Evolutionary conservation across 1,140 invertebrate genomes (phyloP).

Genomic region (Galleria mellonella): DNA sequence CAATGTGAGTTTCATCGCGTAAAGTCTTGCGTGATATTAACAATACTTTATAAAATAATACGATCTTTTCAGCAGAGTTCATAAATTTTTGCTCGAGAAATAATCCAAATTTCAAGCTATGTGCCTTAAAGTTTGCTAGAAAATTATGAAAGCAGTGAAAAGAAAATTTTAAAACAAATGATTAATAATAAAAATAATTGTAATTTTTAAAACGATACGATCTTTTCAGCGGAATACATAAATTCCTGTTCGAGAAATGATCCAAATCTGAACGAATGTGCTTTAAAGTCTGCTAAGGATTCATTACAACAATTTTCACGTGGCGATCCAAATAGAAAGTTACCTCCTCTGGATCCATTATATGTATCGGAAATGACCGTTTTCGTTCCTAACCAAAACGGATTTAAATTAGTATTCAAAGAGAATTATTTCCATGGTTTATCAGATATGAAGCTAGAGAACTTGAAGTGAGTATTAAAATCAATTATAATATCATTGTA

Average conservation of each 20-base stretch:
- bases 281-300: constrained; percentile 28
- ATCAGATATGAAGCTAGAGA: constrained; percentile 18
- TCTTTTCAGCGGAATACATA: constrained; percentile 37
- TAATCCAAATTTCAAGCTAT: no score
- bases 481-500: not conserved
- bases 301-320: constrained; percentile 28
- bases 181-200: no score
- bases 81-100: no score
- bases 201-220: no score
- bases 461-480: constrained; percentile 26
- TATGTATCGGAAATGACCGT: constrained; percentile 33
- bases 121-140: no score
- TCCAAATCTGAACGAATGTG: constrained; percentile 35
- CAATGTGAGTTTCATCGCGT: no score
- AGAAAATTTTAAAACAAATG: no score
- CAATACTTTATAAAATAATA: no score
- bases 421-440: constrained; percentile 36
- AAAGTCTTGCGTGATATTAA: no score
- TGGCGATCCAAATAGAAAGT: constrained; percentile 24
- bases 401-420: constrained; percentile 32
- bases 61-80: no score
- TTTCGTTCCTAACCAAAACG: constrained; percentile 34
- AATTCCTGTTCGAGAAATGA: constrained; percentile 39
- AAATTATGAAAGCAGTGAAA: no score
- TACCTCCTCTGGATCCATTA: constrained; percentile 30